Evolutionary conservation across 2,113 vertebrate species (phyloP).

Genomic region (Phasianus colchicus): DNA sequence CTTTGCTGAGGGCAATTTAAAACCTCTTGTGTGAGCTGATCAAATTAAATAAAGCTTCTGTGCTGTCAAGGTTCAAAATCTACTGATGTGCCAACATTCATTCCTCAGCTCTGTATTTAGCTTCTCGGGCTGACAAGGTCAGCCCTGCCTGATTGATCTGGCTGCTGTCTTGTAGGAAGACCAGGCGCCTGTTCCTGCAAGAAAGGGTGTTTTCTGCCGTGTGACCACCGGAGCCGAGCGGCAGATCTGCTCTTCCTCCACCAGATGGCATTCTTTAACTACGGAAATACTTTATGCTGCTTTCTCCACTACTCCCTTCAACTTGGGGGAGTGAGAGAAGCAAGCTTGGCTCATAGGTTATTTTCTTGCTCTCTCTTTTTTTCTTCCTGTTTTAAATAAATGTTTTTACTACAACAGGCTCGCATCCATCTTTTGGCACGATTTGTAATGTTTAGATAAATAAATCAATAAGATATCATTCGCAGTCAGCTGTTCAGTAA

Average conservation of each 20-base stretch:
- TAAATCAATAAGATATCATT: conserved; percentile 10
- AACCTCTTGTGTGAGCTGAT: conserved; percentile 73
- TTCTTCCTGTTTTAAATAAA: conserved; percentile 11
- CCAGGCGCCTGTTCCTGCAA: background rate
- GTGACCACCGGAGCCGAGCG: background rate
- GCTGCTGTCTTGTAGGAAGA: conserved; percentile 44
- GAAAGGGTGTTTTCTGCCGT: background rate
- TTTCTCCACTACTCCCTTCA: background rate
- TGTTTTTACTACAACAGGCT: background rate
- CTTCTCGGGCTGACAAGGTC: conserved; percentile 71
- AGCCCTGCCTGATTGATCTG: conserved; percentile 59
- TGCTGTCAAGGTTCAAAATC: conserved; percentile 76
- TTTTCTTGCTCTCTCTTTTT: background rate
- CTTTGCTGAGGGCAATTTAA: conserved; percentile 76
- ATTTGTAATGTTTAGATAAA: conserved; percentile 33
- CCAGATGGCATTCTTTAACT: conserved; percentile 76
- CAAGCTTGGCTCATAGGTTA: background rate
- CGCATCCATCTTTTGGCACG: conserved; percentile 33
- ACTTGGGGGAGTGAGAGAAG: background rate
- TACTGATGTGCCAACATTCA: conserved; percentile 71
- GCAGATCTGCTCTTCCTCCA: conserved; percentile 1
- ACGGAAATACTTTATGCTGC: background rate
- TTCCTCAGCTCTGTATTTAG: conserved; percentile 72
- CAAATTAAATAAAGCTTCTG: conserved; percentile 79
- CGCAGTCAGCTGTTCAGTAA: conserved; percentile 4